Conservation (phyloP, 1,140 invertebrate genomes). For the Drosophila fuyamai region DNA sequence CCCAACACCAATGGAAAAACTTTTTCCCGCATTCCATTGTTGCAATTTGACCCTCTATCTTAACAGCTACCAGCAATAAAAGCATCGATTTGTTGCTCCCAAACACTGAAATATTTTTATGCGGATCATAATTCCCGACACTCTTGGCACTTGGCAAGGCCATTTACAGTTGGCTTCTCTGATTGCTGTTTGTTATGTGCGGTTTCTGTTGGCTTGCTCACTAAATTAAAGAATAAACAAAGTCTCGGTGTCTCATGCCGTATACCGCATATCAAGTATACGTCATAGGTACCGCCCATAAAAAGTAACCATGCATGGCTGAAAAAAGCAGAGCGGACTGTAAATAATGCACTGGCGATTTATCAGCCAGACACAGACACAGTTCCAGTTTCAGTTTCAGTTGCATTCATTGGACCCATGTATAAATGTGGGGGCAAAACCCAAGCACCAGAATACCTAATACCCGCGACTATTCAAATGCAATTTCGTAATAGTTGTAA, state of each 20-base stretch:
- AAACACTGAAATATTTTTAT: constrained; percentile 4
- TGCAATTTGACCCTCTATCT: background rate
- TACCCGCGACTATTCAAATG: constrained; percentile 1
- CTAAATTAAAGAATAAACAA: constrained; percentile 38
- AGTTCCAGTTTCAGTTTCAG: constrained; percentile 16
- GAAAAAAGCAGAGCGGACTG: constrained; percentile 24
- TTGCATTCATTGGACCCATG: constrained; percentile 24
- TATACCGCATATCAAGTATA: constrained; percentile 62
- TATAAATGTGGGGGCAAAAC: background rate
- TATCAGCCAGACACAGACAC: constrained; percentile 57
- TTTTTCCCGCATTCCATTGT: background rate
- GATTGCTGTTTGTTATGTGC: constrained; percentile 15
- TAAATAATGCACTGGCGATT: constrained; percentile 67
- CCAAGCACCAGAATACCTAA: background rate
- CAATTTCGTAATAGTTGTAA: background rate
- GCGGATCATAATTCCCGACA: constrained; percentile 7
- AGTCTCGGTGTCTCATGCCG: constrained; percentile 5
- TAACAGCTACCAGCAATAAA: background rate
- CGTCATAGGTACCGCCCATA: constrained; percentile 64
- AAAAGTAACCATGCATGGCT: constrained; percentile 63
- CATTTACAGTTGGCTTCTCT: constrained; percentile 19
- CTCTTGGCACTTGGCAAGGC: constrained; percentile 15
- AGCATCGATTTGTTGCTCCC: background rate
- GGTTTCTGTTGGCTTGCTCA: constrained; percentile 8
- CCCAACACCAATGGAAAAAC: too few relatives aligned